phyloP scores from a whole-genome alignment of 2,797 vertebrate genomes.

The Myotis daubentonii region DNA sequence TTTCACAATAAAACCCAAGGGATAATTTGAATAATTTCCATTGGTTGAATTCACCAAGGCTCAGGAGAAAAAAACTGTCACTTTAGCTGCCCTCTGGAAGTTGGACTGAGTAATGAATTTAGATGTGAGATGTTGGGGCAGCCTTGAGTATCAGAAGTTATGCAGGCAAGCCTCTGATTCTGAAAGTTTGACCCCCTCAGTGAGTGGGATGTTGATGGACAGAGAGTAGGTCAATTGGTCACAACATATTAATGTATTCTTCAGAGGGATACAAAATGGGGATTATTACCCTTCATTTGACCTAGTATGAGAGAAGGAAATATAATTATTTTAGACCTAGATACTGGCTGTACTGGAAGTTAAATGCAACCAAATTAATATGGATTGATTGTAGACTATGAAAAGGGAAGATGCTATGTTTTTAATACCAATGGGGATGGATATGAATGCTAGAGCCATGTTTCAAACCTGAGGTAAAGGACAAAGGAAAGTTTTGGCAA shows the following conservation, averaged over 20 bases:
- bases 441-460: background rate
- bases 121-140: background rate
- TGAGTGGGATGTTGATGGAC: background rate
- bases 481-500: background rate
- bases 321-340: background rate
- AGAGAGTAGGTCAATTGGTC: background rate
- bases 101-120: background rate
- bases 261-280: background rate
- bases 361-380: background rate
- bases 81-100: background rate
- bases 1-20: background rate
- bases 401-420: background rate
- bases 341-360: background rate
- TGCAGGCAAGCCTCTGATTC: background rate
- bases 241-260: background rate
- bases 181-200: background rate
- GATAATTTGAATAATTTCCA: background rate
- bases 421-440: background rate
- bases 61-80: background rate
- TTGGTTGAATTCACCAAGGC: background rate
- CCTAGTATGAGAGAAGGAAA: background rate
- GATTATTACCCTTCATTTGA: background rate
- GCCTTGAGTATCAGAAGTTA: background rate
- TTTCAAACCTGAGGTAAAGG: background rate
- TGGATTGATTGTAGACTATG: background rate